Conservation (phyloP, 2,797 vertebrate species). For the Chromis chromis region DNA sequence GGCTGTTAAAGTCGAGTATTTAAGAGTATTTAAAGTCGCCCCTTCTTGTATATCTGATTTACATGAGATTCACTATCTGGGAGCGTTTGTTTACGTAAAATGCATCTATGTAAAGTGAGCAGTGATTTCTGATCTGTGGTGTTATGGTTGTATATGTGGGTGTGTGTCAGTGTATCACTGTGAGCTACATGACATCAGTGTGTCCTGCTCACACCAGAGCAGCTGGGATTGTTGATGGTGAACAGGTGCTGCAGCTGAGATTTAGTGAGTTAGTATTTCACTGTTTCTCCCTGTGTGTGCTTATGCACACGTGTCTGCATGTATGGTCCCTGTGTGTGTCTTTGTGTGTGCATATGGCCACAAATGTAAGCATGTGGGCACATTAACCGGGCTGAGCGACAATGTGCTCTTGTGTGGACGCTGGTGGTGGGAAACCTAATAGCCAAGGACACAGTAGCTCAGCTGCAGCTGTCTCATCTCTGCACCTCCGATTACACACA, state of each 20-base stretch:
- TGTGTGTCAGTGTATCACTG: slow-evolving; percentile 20
- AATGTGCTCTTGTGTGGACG: slow-evolving; percentile 73
- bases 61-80: neutral
- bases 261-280: slow-evolving; percentile 48
- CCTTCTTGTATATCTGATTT: neutral
- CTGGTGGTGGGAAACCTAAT: slow-evolving; percentile 72
- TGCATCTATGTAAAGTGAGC: slow-evolving; percentile 32
- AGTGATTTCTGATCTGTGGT: slow-evolving; percentile 19
- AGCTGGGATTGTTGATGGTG: slow-evolving; percentile 65
- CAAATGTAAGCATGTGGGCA: slow-evolving; percentile 75
- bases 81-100: slow-evolving; percentile 25
- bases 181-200: slow-evolving; percentile 59
- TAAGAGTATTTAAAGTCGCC: neutral
- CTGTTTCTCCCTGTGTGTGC: slow-evolving; percentile 26
- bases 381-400: slow-evolving; percentile 52
- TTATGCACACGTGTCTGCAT: slow-evolving; percentile 57
- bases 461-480: slow-evolving; percentile 70
- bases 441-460: slow-evolving; percentile 72
- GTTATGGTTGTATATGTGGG: slow-evolving; percentile 25
- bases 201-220: slow-evolving; percentile 42
- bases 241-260: slow-evolving; percentile 77
- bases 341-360: slow-evolving; percentile 59
- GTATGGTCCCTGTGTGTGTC: slow-evolving; percentile 46
- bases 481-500: slow-evolving; percentile 59
- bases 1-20: neutral